Percentiles rank a stretch among this genome's conserved stretches.
Evolutionary conservation across 2,888 invertebrate genomes (phyloP).

Genomic region (Augiades crinisus): DNA sequence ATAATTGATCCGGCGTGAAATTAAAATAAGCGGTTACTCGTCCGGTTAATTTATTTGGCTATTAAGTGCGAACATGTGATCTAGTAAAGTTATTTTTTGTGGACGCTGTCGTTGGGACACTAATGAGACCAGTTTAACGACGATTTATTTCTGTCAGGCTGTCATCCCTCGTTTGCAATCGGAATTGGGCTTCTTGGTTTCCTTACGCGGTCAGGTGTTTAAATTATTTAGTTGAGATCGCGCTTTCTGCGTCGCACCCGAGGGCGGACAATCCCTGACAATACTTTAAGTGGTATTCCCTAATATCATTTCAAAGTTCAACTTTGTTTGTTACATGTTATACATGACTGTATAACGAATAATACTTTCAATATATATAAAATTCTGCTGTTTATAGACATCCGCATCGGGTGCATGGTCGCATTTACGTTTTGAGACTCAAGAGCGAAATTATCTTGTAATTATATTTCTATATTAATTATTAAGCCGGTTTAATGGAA

Average conservation of each 20-base stretch:
- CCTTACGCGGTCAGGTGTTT: conserved; percentile 63
- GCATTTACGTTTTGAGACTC: conserved; percentile 69
- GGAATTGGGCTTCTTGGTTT: conserved; percentile 70
- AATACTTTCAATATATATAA: conserved; percentile 9
- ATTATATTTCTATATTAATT: conserved; percentile 76
- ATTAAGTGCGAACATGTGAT: conserved; percentile 79
- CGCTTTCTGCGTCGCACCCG: conserved; percentile 33
- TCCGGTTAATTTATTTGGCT: conserved; percentile 75
- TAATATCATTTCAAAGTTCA: conserved; percentile 74
- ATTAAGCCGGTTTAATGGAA: conserved; percentile 60
- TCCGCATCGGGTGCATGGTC: conserved; percentile 56
- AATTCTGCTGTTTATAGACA: conserved; percentile 54
- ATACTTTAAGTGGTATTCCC: conserved; percentile 72
- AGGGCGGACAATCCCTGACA: conserved; percentile 32
- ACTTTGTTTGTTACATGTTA: background rate
- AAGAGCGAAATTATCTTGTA: conserved; percentile 77
- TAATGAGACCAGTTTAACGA: conserved; percentile 73
- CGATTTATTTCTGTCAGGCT: conserved; percentile 64
- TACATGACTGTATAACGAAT: conserved; percentile 13
- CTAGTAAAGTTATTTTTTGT: conserved; percentile 69
- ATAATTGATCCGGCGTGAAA: conserved; percentile 74
- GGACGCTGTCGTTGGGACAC: conserved; percentile 73
- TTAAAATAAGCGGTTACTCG: conserved; percentile 64
- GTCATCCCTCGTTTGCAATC: conserved; percentile 56
- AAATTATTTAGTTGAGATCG: conserved; percentile 59